These are phyloP conservation scores for Zonotrichia leucophrys DNA, from an alignment of 2,113 vertebrate species.

Conservation along the genomic window DNA sequence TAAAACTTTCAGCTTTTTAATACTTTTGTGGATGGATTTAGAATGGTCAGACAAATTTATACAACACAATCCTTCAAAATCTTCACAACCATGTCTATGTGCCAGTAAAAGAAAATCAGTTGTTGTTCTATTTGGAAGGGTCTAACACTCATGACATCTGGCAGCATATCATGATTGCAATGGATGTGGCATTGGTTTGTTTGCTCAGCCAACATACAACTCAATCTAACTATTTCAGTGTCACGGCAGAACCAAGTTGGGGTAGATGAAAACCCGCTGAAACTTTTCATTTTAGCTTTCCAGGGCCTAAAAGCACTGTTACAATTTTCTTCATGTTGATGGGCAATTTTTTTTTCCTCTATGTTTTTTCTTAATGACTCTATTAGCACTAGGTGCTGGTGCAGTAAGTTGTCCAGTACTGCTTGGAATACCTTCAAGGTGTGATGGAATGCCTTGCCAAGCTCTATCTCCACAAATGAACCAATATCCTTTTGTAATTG, in stretches of 20 bases:
- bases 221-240: background rate
- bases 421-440: background rate
- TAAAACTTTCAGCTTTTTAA: background rate
- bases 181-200: background rate
- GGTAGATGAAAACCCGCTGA: background rate
- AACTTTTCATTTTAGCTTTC: background rate
- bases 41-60: background rate
- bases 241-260: background rate
- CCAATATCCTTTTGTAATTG: background rate
- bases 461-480: background rate
- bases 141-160: background rate
- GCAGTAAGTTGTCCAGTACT: background rate
- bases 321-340: background rate
- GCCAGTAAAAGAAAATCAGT: background rate
- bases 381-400: background rate
- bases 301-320: background rate
- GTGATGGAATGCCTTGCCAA: background rate
- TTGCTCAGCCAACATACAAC: background rate
- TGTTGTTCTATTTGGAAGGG: background rate
- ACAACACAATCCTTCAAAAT: background rate
- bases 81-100: background rate
- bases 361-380: background rate
- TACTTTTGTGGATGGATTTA: background rate
- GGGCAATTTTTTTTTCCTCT: background rate
- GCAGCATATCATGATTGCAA: background rate